Conservation (phyloP, 2,888 invertebrate species). For the Sphecodes monilicornis region DNA sequence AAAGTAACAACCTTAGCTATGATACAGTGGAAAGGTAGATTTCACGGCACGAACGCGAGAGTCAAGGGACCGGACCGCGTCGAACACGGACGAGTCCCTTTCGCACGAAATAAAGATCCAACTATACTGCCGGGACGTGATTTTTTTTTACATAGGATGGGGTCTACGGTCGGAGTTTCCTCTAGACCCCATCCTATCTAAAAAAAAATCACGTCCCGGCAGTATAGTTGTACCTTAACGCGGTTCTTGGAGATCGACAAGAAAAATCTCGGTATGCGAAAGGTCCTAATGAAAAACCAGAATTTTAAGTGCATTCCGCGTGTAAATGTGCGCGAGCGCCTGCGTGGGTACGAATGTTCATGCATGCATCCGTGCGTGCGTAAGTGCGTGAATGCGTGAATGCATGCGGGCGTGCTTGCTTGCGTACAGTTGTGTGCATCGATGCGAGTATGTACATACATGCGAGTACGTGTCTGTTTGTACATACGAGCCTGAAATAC, state of each 20-base stretch:
- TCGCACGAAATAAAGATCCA: too few species aligned
- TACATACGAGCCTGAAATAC: background rate
- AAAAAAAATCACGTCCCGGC: too few species aligned
- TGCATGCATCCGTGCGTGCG: conserved; percentile 8
- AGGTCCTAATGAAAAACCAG: background rate
- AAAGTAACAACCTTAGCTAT: too few species aligned
- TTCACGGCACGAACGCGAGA: background rate
- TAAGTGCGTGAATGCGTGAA: background rate
- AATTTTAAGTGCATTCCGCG: background rate
- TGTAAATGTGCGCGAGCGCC: conserved; percentile 10
- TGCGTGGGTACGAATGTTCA: conserved; percentile 15
- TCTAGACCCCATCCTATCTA: too few species aligned
- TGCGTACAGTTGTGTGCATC: background rate
- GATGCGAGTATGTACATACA: background rate
- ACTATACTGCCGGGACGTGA: too few species aligned
- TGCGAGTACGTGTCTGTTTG: background rate
- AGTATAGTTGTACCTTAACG: too few species aligned
- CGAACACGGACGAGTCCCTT: background rate
- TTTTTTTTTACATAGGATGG: too few species aligned
- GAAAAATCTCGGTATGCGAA: background rate
- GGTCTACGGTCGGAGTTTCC: too few species aligned
- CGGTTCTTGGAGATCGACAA: background rate
- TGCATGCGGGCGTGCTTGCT: background rate
- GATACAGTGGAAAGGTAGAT: background rate
- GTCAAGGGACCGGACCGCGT: background rate